phyloP scores from a whole-genome alignment of 2,797 vertebrate genomes.

The Enteromius treurensis region DNA sequence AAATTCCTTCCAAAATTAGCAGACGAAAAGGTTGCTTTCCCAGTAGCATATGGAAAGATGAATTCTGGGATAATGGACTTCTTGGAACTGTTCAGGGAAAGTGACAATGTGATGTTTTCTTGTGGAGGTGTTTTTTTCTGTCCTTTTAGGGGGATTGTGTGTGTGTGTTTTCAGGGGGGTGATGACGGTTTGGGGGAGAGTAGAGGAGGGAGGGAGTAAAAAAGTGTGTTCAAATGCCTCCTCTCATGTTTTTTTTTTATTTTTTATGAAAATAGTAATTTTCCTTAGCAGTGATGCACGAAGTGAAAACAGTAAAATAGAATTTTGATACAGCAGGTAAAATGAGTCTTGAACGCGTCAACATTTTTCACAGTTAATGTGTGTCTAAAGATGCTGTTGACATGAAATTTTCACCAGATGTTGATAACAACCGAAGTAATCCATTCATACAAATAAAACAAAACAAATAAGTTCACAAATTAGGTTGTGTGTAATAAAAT shows the following conservation, averaged over 20 bases:
- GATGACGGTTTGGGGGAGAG: background rate
- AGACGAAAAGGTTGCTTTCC: conserved; percentile 9
- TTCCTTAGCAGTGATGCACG: background rate
- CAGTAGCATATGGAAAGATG: conserved; percentile 2
- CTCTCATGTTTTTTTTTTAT: background rate
- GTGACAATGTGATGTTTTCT: conserved; percentile 16
- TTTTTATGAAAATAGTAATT: background rate
- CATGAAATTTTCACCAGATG: no score
- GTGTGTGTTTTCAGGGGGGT: background rate
- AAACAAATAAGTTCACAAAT: no score
- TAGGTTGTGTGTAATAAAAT: no score
- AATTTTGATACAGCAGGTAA: background rate
- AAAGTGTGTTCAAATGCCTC: background rate
- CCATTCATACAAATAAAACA: no score
- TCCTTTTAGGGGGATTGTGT: background rate
- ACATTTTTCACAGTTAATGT: no score
- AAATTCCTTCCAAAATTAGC: background rate
- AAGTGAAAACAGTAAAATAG: background rate
- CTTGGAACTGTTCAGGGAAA: conserved; percentile 42
- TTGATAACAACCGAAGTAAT: no score
- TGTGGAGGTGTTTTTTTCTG: background rate
- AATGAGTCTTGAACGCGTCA: no score
- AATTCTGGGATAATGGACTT: conserved; percentile 21
- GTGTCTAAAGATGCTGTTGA: no score
- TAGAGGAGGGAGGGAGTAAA: background rate